phyloP scores from a whole-genome alignment of 2,888 invertebrate species.

The Cyclophora punctaria region DNA sequence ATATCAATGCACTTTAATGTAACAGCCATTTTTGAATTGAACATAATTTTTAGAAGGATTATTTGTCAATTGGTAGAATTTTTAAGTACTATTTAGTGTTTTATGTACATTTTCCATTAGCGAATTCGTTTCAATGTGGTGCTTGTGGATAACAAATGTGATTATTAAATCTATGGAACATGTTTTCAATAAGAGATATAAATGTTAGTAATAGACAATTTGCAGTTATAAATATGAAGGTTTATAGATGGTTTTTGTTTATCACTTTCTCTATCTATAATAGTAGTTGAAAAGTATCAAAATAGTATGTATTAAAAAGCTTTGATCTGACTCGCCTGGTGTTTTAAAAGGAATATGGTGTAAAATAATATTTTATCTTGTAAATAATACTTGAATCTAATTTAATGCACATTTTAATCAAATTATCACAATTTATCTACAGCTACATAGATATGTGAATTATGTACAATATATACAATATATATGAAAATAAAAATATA shows the following conservation, averaged over 20 bases:
- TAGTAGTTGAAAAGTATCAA: no score
- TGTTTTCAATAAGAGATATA: conserved; percentile 2
- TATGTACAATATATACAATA: conserved; percentile 49
- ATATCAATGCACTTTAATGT: no score
- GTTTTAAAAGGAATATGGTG: no score
- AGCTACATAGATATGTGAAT: conserved; percentile 19
- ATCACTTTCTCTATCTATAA: no score
- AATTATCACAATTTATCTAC: conserved; percentile 32
- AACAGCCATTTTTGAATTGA: no score
- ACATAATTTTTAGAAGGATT: conserved; percentile 4
- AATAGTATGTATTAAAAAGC: no score
- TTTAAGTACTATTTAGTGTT: conserved; percentile 2
- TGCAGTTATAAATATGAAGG: not conserved
- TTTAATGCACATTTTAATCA: conserved; percentile 18
- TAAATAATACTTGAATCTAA: not conserved
- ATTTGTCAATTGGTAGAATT: conserved; percentile 11
- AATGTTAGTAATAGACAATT: not conserved
- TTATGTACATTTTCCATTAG: conserved; percentile 13
- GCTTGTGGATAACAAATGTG: conserved; percentile 43
- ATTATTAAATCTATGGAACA: conserved; percentile 13
- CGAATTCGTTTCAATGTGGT: conserved; percentile 51
- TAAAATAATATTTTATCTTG: not conserved
- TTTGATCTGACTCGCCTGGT: no score
- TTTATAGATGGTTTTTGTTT: no score
- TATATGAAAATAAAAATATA: conserved; percentile 15